Percentiles rank a stretch among this genome's conserved stretches.
phyloP scores from a whole-genome alignment of 1,140 invertebrate genomes.

The Aphidius ervi region DNA sequence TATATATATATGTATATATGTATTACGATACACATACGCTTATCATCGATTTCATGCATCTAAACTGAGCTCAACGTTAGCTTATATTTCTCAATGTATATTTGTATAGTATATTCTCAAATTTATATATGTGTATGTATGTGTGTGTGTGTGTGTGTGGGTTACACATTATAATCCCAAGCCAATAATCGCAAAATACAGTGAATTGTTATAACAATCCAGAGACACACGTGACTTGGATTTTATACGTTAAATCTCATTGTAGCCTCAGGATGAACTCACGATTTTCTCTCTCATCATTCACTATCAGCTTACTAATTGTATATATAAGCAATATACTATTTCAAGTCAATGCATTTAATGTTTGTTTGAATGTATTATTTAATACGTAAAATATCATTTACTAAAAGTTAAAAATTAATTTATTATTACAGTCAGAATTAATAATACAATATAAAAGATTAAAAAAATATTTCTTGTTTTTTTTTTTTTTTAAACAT shows the following conservation, averaged over 20 bases:
- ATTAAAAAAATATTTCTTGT: no score
- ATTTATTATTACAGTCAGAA: no score
- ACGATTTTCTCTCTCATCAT: conserved; percentile 1
- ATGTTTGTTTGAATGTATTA: no score
- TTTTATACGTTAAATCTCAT: not conserved
- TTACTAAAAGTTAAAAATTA: no score
- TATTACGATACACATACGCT: conserved; percentile 1
- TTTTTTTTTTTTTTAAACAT: no score
- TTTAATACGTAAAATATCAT: no score
- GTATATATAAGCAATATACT: no score
- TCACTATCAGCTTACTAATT: no score
- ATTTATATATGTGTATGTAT: not conserved
- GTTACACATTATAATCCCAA: not conserved
- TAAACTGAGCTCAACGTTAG: not conserved
- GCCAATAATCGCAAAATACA: not conserved
- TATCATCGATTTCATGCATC: conserved; percentile 13
- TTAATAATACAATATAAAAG: no score
- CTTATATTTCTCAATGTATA: not conserved
- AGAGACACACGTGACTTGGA: not conserved
- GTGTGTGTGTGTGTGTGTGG: no score
- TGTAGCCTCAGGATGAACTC: not conserved
- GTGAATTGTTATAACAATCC: not conserved
- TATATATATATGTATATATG: no score
- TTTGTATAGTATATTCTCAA: not conserved
- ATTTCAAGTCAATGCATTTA: no score